Base-by-base conservation (phyloP, 2,888 invertebrate genomes). In the Sarcophaga caerulescens region DNA sequence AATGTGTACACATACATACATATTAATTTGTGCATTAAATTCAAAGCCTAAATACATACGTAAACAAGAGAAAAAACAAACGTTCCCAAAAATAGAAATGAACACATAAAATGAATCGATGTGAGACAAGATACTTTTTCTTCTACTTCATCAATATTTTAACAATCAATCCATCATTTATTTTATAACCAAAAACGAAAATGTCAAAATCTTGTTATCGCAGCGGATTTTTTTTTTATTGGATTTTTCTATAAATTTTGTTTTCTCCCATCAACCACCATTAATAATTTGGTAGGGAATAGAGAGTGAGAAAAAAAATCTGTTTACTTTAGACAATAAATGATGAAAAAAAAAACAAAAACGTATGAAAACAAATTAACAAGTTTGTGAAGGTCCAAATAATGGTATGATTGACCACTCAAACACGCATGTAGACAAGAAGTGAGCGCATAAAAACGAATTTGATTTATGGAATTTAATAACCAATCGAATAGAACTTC, bases 171-270 rank as follows among this genome's bases (percentile, higher is more conserved):
- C 81, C 78, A 85, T 85, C 85, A 85, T 82, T 85, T 52, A 65
- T 63, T 45, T 74, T 59, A 35, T 75, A 35, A 70, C 70, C 52
- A 65, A 70, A 74, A 70, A 74, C 70, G 52, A 82, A 85, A 75
- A 82, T 79, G 85, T 85, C 85, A 81, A 79, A 85, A 85, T 82
- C 82, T 79, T 81, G 81, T 81, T 85, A 79, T 85, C 78, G 70
- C 68, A 81, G 60, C 77, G 75, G 66, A 75, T 44, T 63, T 75
- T 79, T 66, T 19, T 74, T 35, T 57, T 6, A 52, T 60, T 52
- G 14, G 14, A 52, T 52, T 52, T 47, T 52, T 4, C 52, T 2
- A 14, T 35, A 35, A 35, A 1, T 35, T 35, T 35, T 35, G 35
- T 35, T 35, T 35, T 35, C 35, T 35, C 35, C 8, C 35, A 68